A percentile compares a stretch with the other conserved stretches of the same genome.
Evolutionary conservation across 2,113 vertebrate species (phyloP).

Genomic region (Orientallactaga bullata): DNA sequence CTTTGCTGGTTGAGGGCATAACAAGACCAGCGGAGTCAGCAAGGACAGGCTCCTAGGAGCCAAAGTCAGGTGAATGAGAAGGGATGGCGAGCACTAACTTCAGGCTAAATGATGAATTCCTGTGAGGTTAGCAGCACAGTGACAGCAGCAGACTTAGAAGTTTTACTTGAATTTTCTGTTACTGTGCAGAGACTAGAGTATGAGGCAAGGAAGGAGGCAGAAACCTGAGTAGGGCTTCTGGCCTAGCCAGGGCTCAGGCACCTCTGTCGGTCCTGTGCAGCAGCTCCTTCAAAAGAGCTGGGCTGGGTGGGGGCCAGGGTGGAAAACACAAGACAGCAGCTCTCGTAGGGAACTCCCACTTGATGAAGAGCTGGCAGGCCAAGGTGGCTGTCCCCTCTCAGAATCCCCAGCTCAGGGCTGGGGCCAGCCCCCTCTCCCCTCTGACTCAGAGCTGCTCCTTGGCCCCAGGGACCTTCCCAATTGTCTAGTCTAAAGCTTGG

Average conservation of each 20-base stretch:
- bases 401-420: neutral
- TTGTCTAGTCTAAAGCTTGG: neutral
- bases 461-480: neutral
- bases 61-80: neutral
- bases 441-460: neutral
- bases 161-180: neutral
- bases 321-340: fast-evolving
- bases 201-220: fast-evolving
- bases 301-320: neutral
- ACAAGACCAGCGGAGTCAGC: neutral
- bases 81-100: fast-evolving
- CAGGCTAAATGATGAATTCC: neutral
- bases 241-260: neutral
- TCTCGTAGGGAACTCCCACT: neutral
- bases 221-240: neutral
- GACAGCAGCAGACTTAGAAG: fast-evolving
- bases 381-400: neutral
- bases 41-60: neutral
- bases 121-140: fast-evolving
- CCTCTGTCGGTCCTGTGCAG: neutral
- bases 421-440: no score
- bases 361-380: neutral
- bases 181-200: neutral
- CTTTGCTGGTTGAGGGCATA: neutral
- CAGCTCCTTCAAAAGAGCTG: neutral